A percentile compares a stretch with the other conserved stretches of the same genome.
Conservation (phyloP, 1,140 invertebrate genomes). For the Diprion similis region DNA sequence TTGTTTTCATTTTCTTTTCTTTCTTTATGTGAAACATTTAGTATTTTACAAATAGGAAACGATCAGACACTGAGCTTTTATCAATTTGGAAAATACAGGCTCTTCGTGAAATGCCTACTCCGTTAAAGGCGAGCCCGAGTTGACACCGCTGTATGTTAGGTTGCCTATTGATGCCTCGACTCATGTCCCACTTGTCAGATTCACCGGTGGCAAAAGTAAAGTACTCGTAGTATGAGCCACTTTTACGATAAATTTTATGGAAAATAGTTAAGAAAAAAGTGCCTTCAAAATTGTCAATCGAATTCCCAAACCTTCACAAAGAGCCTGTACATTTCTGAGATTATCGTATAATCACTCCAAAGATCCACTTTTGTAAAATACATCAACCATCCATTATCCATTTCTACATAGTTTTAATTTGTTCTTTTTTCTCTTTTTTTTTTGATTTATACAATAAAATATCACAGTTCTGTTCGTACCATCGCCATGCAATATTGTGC, state of each 20-base stretch:
- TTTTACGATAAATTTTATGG: conserved; percentile 11
- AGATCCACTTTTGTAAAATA: conserved; percentile 8
- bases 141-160: conserved; percentile 17
- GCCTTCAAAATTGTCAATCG: conserved; percentile 39
- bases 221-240: conserved; percentile 16
- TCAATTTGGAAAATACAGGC: conserved; percentile 27
- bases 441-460: conserved; percentile 61
- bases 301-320: background rate
- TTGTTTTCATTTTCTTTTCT: background rate
- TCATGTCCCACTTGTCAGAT: too few relatives aligned
- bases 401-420: conserved; percentile 13
- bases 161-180: conserved; percentile 3
- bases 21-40: conserved; percentile 31
- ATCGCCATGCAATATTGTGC: conserved; percentile 47
- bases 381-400: conserved; percentile 4
- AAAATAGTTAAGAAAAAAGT: conserved; percentile 28
- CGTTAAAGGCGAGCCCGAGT: conserved; percentile 37
- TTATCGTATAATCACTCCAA: conserved; percentile 10
- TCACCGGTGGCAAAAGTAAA: conserved; percentile 18
- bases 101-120: conserved; percentile 14
- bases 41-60: conserved; percentile 56
- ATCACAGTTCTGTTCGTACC: conserved; percentile 64
- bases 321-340: background rate
- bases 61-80: conserved; percentile 45
- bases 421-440: conserved; percentile 41